A percentile compares a stretch with the other conserved stretches of the same genome.
These are phyloP conservation scores for Sorex araneus DNA, from an alignment of 2,113 vertebrate species.

Conservation along the genomic window DNA sequence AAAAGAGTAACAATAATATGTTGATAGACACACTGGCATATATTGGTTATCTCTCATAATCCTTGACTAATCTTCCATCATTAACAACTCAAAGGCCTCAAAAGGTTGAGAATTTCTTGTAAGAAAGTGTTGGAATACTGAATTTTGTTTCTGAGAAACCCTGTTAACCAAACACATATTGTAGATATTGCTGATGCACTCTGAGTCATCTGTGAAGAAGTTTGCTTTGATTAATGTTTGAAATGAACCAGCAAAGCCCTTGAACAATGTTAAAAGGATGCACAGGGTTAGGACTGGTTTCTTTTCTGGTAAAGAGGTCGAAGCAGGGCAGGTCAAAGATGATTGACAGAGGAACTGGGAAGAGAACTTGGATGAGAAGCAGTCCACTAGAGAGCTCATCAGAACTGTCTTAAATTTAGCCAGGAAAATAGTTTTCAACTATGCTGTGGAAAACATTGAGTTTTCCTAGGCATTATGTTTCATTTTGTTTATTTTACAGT, in stretches of 20 bases:
- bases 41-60: background rate
- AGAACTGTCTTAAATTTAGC: background rate
- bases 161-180: background rate
- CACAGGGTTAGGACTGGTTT: background rate
- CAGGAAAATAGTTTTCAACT: background rate
- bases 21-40: slow-evolving; percentile 23
- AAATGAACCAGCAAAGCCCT: slow-evolving; percentile 5
- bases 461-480: slow-evolving; percentile 27
- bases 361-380: background rate
- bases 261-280: background rate
- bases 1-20: background rate
- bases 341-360: background rate
- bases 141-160: slow-evolving; percentile 55
- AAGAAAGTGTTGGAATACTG: background rate
- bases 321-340: background rate
- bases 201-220: slow-evolving; percentile 4
- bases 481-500: slow-evolving; percentile 63
- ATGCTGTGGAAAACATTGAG: slow-evolving; percentile 33
- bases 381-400: background rate
- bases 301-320: background rate
- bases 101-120: background rate
- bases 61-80: background rate
- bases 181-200: background rate
- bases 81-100: background rate
- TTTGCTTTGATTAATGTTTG: slow-evolving; percentile 2